phyloP scores from a whole-genome alignment of 2,888 invertebrate species.

The Tetragonula carbonaria region DNA sequence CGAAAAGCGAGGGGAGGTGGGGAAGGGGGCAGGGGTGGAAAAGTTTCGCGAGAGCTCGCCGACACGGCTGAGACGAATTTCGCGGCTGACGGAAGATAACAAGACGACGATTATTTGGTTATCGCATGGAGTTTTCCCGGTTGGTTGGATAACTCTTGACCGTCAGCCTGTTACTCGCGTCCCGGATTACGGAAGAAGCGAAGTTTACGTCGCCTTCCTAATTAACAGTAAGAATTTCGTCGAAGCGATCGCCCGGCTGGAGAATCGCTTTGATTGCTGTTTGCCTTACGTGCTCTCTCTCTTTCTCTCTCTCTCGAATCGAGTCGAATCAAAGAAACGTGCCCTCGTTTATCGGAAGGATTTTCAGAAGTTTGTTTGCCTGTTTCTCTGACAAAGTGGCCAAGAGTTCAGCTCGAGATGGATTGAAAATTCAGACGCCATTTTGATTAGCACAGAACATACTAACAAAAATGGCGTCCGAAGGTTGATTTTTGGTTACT shows the following conservation, averaged over 20 bases:
- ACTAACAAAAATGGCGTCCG: too few species aligned
- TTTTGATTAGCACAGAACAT: too few species aligned
- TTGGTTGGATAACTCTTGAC: neutral
- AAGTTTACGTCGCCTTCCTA: neutral
- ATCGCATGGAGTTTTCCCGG: neutral
- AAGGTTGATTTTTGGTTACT: too few species aligned
- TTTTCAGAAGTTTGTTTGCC: too few species aligned
- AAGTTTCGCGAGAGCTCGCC: constrained; percentile 15
- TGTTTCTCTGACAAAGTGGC: too few species aligned
- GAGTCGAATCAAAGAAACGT: neutral
- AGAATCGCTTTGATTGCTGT: constrained; percentile 5
- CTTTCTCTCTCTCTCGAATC: neutral
- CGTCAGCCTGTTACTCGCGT: neutral
- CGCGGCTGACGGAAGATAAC: constrained; percentile 19
- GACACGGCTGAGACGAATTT: constrained; percentile 23
- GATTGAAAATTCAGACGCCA: too few species aligned
- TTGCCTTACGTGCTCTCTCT: neutral
- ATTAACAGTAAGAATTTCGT: constrained; percentile 17
- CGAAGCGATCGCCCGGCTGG: too few species aligned
- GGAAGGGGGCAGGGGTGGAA: neutral
- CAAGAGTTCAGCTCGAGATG: too few species aligned
- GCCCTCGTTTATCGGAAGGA: neutral
- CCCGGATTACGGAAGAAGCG: neutral
- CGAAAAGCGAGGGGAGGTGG: neutral
- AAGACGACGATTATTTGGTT: constrained; percentile 20